phyloP scores from a whole-genome alignment of 2,113 vertebrate genomes.

The Barnardius zonarius region DNA sequence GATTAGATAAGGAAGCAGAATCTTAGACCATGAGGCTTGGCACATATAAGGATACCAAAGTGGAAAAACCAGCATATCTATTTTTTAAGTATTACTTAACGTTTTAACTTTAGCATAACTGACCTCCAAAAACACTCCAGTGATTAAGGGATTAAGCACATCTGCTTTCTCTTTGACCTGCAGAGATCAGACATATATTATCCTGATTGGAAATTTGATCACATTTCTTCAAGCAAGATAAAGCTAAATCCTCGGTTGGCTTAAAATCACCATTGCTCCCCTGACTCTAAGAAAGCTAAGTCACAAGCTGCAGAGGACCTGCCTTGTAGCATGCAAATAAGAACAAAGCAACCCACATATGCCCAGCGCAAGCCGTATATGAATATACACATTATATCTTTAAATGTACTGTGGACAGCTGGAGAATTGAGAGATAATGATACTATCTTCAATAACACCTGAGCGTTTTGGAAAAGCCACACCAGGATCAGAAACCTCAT shows the following conservation, averaged over 20 bases:
- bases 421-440: not conserved
- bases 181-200: slow-evolving; percentile 57
- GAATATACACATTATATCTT: not conserved
- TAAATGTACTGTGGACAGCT: not conserved
- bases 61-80: not conserved
- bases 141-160: slow-evolving; percentile 94
- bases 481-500: not conserved
- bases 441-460: not conserved
- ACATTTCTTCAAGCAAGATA: slow-evolving; percentile 27
- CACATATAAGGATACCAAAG: not conserved
- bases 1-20: not conserved
- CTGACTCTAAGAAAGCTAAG: not conserved
- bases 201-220: slow-evolving; percentile 45
- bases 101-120: slow-evolving; percentile 63
- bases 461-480: not conserved
- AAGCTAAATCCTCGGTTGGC: slow-evolving; percentile 9
- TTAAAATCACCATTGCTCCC: not conserved
- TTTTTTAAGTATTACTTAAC: slow-evolving; percentile 33
- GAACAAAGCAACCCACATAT: not conserved
- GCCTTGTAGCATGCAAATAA: not conserved
- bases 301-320: not conserved
- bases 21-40: not conserved
- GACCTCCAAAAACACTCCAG: slow-evolving; percentile 96
- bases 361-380: rapidly evolving
- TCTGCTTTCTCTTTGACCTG: slow-evolving; percentile 93